phyloP scores from a whole-genome alignment of 2,113 vertebrate genomes.

The Athene noctua region DNA sequence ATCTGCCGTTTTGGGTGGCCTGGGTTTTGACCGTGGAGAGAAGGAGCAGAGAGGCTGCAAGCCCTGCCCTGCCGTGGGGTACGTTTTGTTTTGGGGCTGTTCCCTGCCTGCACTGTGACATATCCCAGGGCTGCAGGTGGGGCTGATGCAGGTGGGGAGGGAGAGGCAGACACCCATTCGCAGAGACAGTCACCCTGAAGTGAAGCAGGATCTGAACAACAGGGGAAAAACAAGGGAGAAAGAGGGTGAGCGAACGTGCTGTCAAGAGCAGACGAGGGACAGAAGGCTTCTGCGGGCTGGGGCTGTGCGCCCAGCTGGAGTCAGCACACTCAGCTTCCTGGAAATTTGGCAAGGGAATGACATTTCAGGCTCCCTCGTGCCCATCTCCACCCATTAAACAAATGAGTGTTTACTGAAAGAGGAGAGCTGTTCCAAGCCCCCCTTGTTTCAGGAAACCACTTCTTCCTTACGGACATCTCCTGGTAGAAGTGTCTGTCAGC shows the following conservation, averaged over 20 bases:
- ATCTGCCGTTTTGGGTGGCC: neutral
- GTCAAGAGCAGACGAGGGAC: neutral
- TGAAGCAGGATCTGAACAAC: neutral
- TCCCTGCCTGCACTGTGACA: neutral
- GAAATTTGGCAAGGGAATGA: conserved; percentile 3
- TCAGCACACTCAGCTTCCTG: neutral
- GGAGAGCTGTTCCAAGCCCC: neutral
- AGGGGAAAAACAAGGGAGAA: neutral
- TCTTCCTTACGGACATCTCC: neutral
- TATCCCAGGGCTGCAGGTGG: neutral
- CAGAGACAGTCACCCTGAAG: neutral
- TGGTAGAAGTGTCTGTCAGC: neutral
- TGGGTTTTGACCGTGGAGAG: neutral
- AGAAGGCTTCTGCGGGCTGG: neutral
- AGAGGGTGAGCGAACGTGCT: neutral
- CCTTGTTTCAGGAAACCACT: conserved; percentile 15
- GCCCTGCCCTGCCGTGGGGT: neutral
- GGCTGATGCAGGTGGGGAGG: neutral
- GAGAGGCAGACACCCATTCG: neutral
- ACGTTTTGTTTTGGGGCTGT: neutral
- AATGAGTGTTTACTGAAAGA: conserved; percentile 39
- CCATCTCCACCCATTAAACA: conserved; percentile 22
- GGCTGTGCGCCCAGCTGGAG: neutral
- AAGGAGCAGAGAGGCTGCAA: neutral
- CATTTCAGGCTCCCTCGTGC: neutral